These are phyloP conservation scores for Yponomeuta evonymella DNA, from an alignment of 2,888 invertebrate species.

Conservation along the genomic window DNA sequence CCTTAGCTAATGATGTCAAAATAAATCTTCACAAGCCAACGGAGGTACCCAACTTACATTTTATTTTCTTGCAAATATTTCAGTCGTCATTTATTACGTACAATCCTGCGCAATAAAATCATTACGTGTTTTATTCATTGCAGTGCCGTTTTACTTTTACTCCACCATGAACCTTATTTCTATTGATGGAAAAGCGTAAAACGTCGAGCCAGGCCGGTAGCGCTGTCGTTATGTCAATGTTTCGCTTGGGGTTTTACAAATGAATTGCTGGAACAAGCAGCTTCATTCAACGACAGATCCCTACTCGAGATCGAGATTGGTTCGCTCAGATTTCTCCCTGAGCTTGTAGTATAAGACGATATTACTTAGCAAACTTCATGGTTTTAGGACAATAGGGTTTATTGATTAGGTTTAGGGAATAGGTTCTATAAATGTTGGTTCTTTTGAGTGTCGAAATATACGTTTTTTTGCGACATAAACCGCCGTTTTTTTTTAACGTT, in stretches of 20 bases:
- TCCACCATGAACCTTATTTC: not conserved
- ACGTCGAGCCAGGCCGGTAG: not conserved
- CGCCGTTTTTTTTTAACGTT: too few species aligned
- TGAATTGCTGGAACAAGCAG: conserved; percentile 31
- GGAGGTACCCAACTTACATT: not conserved
- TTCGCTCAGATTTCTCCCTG: not conserved
- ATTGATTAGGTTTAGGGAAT: too few species aligned
- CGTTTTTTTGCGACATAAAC: too few species aligned
- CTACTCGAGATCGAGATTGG: not conserved
- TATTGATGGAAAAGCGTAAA: not conserved
- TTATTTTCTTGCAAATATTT: not conserved
- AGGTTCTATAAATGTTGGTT: too few species aligned
- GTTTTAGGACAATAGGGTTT: too few species aligned
- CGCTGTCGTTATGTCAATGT: conserved; percentile 25
- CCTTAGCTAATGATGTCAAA: too few species aligned
- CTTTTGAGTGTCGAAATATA: too few species aligned
- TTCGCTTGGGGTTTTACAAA: conserved; percentile 34
- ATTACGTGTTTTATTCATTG: conserved; percentile 13
- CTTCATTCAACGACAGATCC: conserved; percentile 23
- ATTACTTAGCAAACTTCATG: too few species aligned
- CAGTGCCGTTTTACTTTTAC: not conserved
- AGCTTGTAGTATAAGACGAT: too few species aligned
- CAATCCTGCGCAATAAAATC: conserved; percentile 11
- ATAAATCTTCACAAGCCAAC: too few species aligned
- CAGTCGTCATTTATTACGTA: not conserved